Conservation (phyloP, 2,113 vertebrate species). For the Nannospalax galili region DNA sequence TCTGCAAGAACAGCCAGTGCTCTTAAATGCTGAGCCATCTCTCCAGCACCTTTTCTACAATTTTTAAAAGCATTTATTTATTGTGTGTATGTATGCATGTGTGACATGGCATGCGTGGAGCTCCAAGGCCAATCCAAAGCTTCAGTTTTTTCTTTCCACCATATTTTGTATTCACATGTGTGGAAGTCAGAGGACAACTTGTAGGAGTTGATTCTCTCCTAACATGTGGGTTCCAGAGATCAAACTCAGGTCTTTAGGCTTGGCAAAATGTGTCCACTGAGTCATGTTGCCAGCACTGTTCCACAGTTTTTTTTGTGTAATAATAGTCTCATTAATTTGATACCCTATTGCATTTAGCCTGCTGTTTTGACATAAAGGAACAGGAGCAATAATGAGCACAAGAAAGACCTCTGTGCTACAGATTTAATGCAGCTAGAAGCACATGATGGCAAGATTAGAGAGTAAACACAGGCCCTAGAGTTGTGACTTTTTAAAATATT, state of each 20-base stretch:
- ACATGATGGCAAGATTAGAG: not conserved
- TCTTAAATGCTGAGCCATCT: no score
- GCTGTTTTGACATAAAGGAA: not conserved
- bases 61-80: no score
- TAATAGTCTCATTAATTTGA: not conserved
- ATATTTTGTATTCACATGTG: not conserved
- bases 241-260: not conserved
- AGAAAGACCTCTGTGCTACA: slow-evolving; percentile 7
- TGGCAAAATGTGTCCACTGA: not conserved
- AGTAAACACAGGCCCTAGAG: not conserved
- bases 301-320: not conserved
- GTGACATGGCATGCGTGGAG: not conserved
- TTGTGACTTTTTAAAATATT: not conserved
- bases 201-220: not conserved
- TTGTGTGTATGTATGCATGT: not conserved
- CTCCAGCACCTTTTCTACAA: no score
- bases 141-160: not conserved
- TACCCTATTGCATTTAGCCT: slow-evolving; percentile 29
- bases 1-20: no score
- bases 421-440: slow-evolving; percentile 43
- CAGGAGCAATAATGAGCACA: not conserved
- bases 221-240: not conserved
- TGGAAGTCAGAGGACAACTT: not conserved
- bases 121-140: not conserved
- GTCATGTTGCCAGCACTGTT: not conserved